Evolutionary conservation across 2,888 invertebrate species (phyloP).

Genomic region (Druceiella hillmani): DNA sequence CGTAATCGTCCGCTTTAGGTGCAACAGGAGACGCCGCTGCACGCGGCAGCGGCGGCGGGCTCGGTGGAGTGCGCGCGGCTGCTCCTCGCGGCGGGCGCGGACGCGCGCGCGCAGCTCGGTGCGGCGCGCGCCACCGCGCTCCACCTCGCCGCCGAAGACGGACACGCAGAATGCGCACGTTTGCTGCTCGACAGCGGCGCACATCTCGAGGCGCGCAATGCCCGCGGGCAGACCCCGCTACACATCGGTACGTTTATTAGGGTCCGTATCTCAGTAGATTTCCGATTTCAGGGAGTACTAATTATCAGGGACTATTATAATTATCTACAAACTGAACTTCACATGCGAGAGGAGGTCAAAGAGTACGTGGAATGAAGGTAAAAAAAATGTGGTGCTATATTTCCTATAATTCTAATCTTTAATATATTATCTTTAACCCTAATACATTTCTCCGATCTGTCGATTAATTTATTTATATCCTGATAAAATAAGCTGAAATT

Average conservation of each 20-base stretch:
- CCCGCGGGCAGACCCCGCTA: slow-evolving; percentile 73
- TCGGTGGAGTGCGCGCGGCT: slow-evolving; percentile 64
- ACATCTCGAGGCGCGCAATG: slow-evolving; percentile 67
- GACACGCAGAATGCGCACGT: slow-evolving; percentile 70
- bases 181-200: slow-evolving; percentile 71
- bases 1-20: slow-evolving; percentile 50
- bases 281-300: too few relatives aligned
- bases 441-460: too few relatives aligned
- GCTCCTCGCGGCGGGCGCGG: slow-evolving; percentile 72
- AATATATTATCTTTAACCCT: too few relatives aligned
- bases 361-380: too few relatives aligned
- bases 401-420: too few relatives aligned
- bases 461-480: too few relatives aligned
- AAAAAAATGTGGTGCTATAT: too few relatives aligned
- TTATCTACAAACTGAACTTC: too few relatives aligned
- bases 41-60: slow-evolving; percentile 74
- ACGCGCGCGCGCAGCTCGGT: slow-evolving; percentile 70
- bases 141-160: slow-evolving; percentile 85
- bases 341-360: too few relatives aligned
- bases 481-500: too few relatives aligned
- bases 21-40: slow-evolving; percentile 79
- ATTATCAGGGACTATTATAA: too few relatives aligned
- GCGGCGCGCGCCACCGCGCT: slow-evolving; percentile 70
- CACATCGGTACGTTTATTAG: slow-evolving; percentile 55
- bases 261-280: too few relatives aligned